Evolutionary conservation across 1,140 invertebrate species (phyloP).

Genomic region (Gerris buenoi): DNA sequence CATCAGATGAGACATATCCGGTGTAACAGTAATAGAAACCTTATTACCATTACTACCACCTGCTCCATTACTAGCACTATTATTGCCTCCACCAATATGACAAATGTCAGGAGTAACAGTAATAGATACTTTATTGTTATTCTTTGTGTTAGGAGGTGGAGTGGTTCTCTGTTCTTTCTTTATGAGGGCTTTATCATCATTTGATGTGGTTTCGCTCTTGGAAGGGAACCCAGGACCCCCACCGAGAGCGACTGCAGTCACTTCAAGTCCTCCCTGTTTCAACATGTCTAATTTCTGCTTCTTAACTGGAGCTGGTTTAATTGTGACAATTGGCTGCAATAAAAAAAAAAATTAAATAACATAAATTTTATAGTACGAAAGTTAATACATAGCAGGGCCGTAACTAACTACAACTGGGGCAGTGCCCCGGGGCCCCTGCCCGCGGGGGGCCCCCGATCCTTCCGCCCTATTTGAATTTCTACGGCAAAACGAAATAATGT

Average conservation of each 20-base stretch:
- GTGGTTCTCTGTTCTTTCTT: not conserved
- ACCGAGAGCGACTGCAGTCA: constrained; percentile 38
- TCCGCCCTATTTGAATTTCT: no score
- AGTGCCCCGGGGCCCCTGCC: no score
- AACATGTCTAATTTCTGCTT: constrained; percentile 56
- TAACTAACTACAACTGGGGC: no score
- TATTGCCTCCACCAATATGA: constrained; percentile 24
- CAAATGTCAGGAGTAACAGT: constrained; percentile 38
- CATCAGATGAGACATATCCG: constrained; percentile 35
- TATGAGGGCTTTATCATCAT: not conserved
- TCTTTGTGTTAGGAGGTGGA: not conserved
- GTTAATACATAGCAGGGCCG: no score
- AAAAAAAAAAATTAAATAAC: no score
- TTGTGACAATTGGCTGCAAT: constrained; percentile 8
- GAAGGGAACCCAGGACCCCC: not conserved
- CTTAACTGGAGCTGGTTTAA: constrained; percentile 36
- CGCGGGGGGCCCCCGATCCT: no score
- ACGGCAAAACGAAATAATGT: no score
- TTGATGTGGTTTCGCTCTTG: not conserved
- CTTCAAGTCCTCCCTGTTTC: constrained; percentile 52
- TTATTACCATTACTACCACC: constrained; percentile 8
- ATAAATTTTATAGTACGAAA: no score
- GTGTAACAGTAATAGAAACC: constrained; percentile 37
- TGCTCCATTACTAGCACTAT: not conserved
- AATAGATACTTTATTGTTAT: constrained; percentile 30